These are phyloP conservation scores for Doris montereyensis DNA, from an alignment of 2,888 invertebrate species.

Conservation along the genomic window DNA sequence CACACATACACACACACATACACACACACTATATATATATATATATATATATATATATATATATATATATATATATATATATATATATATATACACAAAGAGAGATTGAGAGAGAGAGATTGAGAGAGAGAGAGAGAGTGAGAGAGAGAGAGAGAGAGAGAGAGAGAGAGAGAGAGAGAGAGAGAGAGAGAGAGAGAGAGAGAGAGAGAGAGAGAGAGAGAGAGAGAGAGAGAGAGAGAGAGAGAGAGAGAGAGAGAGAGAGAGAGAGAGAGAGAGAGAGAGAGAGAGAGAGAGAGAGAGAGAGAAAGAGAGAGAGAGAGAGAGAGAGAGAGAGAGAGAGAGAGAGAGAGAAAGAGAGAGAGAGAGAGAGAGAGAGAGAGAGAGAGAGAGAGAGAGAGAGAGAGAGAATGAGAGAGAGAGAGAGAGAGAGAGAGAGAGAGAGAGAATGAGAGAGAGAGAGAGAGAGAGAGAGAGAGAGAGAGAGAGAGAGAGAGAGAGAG, in stretches of 20 bases:
- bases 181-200: neutral
- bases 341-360: too few relatives aligned
- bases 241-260: neutral
- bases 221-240: too few relatives aligned
- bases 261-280: neutral
- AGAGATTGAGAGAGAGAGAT: too few relatives aligned
- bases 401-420: too few relatives aligned
- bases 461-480: too few relatives aligned
- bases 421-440: too few relatives aligned
- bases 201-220: neutral
- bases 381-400: too few relatives aligned
- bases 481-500: too few relatives aligned
- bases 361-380: too few relatives aligned
- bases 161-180: neutral
- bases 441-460: too few relatives aligned
- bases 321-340: neutral
- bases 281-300: conserved; percentile 20
- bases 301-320: conserved; percentile 13
- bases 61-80: neutral
- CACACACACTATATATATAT: too few relatives aligned
- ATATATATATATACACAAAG: neutral
- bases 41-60: neutral
- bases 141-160: neutral
- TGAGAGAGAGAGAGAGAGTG: neutral
- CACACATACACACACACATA: too few relatives aligned